phyloP scores from a whole-genome alignment of 2,113 vertebrate species.

The Leptobrachium leishanense region DNA sequence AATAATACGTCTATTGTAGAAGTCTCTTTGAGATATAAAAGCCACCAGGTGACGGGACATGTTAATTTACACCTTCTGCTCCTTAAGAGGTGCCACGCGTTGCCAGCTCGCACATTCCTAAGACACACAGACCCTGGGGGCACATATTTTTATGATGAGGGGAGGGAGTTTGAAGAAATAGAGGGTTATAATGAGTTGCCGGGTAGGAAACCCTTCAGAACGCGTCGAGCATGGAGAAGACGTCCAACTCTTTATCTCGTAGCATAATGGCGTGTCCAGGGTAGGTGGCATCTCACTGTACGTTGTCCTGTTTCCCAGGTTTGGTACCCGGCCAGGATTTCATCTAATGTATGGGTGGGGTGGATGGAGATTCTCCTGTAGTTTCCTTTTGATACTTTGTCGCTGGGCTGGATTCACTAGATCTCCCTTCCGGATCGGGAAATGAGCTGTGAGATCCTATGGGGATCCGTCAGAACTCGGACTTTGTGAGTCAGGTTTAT shows the following conservation, averaged over 20 bases:
- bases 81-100: conserved; percentile 23
- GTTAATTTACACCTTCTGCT: background rate
- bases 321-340: no score
- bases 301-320: no score
- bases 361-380: no score
- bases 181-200: conserved; percentile 7
- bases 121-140: conserved; percentile 33
- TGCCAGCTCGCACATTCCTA: conserved; percentile 32
- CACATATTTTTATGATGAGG: conserved; percentile 19
- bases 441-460: no score
- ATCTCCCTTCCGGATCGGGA: no score
- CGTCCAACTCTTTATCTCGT: background rate
- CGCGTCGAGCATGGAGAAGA: background rate
- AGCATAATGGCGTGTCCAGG: background rate
- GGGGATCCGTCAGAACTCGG: no score
- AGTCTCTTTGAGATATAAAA: no score
- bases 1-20: no score
- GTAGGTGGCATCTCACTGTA: conserved; percentile 8
- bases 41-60: background rate
- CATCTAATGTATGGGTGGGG: no score
- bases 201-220: background rate
- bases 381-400: no score
- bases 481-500: no score
- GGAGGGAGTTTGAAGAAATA: conserved; percentile 9
- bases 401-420: no score